Percentiles rank a stretch among this genome's conserved stretches.
Conservation (phyloP, 2,888 invertebrate genomes). For the Mycalesis mineus region DNA sequence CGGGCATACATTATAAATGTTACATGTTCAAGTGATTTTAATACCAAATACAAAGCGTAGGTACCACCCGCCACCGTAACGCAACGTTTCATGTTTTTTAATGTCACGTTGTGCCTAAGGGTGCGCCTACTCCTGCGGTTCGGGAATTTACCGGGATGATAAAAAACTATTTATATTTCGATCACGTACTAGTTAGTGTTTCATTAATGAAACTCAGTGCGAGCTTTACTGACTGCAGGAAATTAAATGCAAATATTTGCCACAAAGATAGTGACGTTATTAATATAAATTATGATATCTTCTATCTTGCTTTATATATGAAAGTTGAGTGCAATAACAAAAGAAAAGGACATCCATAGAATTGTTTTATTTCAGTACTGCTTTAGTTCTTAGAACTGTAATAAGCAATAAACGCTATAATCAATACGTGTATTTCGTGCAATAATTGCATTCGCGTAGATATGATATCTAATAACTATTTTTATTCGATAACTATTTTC, state of each 20-base stretch:
- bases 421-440: too few species aligned
- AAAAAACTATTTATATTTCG: background rate
- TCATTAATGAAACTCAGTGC: slow-evolving; percentile 7
- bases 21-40: slow-evolving; percentile 43
- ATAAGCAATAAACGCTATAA: too few species aligned
- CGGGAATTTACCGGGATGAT: slow-evolving; percentile 2
- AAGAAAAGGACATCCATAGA: too few species aligned
- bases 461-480: too few species aligned
- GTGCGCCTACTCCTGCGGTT: slow-evolving; percentile 27
- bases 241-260: slow-evolving; percentile 4
- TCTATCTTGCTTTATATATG: background rate
- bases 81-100: slow-evolving; percentile 45
- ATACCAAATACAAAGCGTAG: slow-evolving; percentile 53
- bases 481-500: background rate
- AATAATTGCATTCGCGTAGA: too few species aligned
- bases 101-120: slow-evolving; percentile 34
- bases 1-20: slow-evolving; percentile 31
- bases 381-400: too few species aligned
- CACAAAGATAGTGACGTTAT: background rate
- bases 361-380: too few species aligned
- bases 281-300: background rate
- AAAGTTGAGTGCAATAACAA: too few species aligned
- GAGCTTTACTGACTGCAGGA: slow-evolving; percentile 1
- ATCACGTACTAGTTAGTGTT: slow-evolving; percentile 5
- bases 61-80: slow-evolving; percentile 43